A percentile compares a stretch with the other conserved stretches of the same genome.
Evolutionary conservation across 1,140 invertebrate genomes (phyloP).

Genomic region (Temnothorax longispinosus): DNA sequence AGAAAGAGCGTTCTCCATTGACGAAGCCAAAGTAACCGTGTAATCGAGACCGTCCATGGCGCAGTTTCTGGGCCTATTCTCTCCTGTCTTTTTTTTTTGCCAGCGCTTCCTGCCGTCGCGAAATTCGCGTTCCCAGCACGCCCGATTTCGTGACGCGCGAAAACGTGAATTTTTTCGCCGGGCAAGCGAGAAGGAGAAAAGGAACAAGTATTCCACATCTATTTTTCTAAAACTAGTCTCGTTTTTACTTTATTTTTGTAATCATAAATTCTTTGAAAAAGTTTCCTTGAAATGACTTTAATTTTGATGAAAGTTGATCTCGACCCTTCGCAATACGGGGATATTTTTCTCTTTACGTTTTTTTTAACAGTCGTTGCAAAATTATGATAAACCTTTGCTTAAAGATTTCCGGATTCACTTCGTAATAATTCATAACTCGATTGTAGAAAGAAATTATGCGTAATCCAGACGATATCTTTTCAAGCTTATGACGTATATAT

Average conservation of each 20-base stretch:
- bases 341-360: no score
- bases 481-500: background rate
- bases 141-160: slow-evolving; percentile 35
- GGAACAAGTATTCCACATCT: no score
- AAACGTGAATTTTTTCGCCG: slow-evolving; percentile 17
- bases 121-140: slow-evolving; percentile 54
- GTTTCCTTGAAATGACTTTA: background rate
- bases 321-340: no score
- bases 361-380: no score
- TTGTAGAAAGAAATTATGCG: background rate
- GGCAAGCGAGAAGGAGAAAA: background rate
- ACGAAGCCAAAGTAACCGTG: slow-evolving; percentile 81
- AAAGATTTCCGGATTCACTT: background rate
- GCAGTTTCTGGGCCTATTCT: slow-evolving; percentile 57
- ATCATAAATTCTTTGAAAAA: background rate
- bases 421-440: background rate
- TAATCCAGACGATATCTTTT: background rate
- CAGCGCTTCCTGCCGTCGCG: slow-evolving; percentile 35
- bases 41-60: slow-evolving; percentile 75
- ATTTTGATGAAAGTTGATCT: background rate
- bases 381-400: background rate
- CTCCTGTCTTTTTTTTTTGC: slow-evolving; percentile 14
- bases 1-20: slow-evolving; percentile 71
- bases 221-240: background rate
- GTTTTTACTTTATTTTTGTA: background rate